Percentiles rank a stretch among this genome's conserved stretches.
Conservation (phyloP, 2,113 vertebrate species). For the Cranoglanis bouderius region DNA sequence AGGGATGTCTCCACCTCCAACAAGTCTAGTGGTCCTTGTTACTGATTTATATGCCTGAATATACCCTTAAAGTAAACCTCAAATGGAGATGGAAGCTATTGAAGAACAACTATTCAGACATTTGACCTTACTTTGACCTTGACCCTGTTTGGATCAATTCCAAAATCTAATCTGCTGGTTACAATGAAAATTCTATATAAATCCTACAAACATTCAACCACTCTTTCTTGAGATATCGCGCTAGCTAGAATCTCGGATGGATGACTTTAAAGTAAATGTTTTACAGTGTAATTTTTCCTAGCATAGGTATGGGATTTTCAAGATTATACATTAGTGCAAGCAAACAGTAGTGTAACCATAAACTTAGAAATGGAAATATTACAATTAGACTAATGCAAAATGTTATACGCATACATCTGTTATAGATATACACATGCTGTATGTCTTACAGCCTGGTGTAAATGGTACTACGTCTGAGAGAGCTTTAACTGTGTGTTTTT, state of each 20-base stretch:
- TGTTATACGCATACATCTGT: background rate
- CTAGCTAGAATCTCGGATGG: background rate
- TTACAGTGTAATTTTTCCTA: too few relatives aligned
- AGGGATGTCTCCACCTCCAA: background rate
- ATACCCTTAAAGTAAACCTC: background rate
- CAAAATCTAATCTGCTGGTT: background rate
- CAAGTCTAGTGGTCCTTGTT: background rate
- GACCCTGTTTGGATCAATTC: background rate
- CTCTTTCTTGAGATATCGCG: background rate
- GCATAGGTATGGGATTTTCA: background rate
- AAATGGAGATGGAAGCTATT: too few relatives aligned
- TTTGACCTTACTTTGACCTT: background rate
- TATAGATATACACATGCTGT: background rate
- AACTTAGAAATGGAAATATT: background rate
- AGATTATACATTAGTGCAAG: background rate
- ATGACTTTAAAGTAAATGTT: background rate
- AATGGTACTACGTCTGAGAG: background rate
- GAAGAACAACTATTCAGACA: background rate
- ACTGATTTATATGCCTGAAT: background rate
- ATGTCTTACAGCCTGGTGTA: background rate
- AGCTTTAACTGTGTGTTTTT: background rate
- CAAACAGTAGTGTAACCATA: background rate
- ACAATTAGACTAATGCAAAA: background rate
- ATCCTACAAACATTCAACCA: background rate
- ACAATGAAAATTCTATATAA: background rate